phyloP scores from a whole-genome alignment of 1,140 invertebrate genomes.

The Dendroctonus valens region DNA sequence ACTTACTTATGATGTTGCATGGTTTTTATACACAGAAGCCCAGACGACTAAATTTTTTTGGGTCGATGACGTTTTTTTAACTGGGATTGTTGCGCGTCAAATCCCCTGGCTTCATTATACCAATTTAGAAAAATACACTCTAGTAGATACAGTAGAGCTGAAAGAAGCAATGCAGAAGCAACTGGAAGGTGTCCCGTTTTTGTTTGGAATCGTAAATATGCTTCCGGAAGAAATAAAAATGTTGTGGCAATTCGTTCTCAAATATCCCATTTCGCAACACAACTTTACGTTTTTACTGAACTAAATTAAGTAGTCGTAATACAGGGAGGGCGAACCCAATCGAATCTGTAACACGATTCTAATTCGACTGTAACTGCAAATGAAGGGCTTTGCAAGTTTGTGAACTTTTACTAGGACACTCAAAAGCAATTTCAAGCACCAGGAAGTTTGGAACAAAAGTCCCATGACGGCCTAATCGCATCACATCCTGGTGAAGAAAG shows the following conservation, averaged over 20 bases:
- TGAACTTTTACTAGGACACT: conserved; percentile 12
- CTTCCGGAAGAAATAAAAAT: conserved; percentile 30
- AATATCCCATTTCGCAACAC: conserved; percentile 1
- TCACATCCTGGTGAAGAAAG: conserved; percentile 51
- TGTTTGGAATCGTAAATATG: conserved; percentile 38
- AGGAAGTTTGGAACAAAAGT: conserved; percentile 48
- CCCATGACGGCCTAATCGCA: conserved; percentile 48
- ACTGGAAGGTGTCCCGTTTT: conserved; percentile 26
- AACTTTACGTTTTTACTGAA: conserved; percentile 6
- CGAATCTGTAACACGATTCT: too few species aligned
- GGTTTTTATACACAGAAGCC: conserved; percentile 49
- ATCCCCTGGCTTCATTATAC: conserved; percentile 59
- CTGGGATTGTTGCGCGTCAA: conserved; percentile 66
- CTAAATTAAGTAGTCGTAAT: too few species aligned
- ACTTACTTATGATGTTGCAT: conserved; percentile 67
- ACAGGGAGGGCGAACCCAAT: too few species aligned
- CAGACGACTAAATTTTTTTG: conserved; percentile 59
- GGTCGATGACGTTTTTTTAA: conserved; percentile 83
- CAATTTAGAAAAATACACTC: conserved; percentile 45
- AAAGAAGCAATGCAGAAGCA: conserved; percentile 14
- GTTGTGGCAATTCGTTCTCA: conserved; percentile 36
- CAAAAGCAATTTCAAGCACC: conserved; percentile 57
- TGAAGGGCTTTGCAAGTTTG: too few species aligned
- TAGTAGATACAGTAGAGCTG: conserved; percentile 16
- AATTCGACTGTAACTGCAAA: too few species aligned